Evolutionary conservation across 2,888 invertebrate genomes (phyloP).

Genomic region (Melinopterus prodromus): DNA sequence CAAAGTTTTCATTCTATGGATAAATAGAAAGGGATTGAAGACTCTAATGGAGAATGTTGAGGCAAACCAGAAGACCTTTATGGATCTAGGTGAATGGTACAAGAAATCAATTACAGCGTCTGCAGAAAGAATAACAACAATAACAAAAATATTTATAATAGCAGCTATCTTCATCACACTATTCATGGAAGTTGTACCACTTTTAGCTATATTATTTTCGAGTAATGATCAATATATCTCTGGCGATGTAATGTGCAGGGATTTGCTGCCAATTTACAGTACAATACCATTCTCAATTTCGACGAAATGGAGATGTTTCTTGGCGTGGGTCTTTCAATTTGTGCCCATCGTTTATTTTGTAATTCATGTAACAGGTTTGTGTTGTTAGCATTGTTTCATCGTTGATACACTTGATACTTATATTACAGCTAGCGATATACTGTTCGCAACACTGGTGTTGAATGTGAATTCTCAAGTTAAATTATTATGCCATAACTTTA

Average conservation of each 20-base stretch:
- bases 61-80: background rate
- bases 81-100: background rate
- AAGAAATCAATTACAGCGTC: background rate
- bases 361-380: background rate
- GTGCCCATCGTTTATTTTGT: background rate
- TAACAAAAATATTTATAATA: background rate
- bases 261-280: background rate
- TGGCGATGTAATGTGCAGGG: slow-evolving; percentile 10
- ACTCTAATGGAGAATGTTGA: background rate
- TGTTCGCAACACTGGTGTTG: slow-evolving; percentile 8
- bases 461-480: background rate
- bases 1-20: background rate
- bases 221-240: background rate
- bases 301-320: background rate
- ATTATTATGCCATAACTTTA: background rate
- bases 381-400: background rate
- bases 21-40: background rate
- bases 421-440: slow-evolving; percentile 8
- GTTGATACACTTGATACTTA: background rate
- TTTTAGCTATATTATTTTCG: background rate
- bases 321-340: background rate
- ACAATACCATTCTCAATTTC: background rate
- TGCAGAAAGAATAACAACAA: background rate
- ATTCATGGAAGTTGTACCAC: background rate
- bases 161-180: background rate